Evolutionary conservation across 1,140 invertebrate genomes (phyloP), one percentile per base, ranked within the genome.

Genomic region (Drosophila triauraria): DNA sequence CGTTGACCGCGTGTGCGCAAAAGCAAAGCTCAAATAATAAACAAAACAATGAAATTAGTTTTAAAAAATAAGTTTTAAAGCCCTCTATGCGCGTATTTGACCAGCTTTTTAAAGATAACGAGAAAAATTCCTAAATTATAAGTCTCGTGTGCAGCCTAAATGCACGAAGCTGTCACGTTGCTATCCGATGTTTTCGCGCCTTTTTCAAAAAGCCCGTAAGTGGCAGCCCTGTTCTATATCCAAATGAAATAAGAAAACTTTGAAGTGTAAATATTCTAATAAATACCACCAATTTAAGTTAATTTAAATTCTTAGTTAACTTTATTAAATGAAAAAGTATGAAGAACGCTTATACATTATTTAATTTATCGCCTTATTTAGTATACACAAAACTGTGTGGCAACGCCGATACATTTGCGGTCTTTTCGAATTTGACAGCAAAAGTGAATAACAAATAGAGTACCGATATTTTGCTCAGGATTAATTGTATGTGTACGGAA

Each of bases 21-120:
- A 38, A 54, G 51, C 17, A 38, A 38, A 54, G 51, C 51, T 54
- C 32, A 54, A 54, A 54, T 23, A 5, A 23, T 54, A 54, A 38
- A 38, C 51, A 54, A 38, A 38, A 38, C 51, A 38, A 54, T 23
- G 17, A 23, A 38, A 54, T 23, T 23, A 2, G 30, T 3, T 9
- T 38, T 38, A 9, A 38, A 53, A 20, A 42, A 38, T 23, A 38
- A 9, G 8, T 23, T 53, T 20, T 35, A 9, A 23, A 23, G 15
- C 7, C 17, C 8, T 23, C 12, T 15, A 5, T 9, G 12, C 4
- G 17, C 12, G 17, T 23, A 20, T 20, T 3, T 20, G 2, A 54
- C 1, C 12, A 15, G 51, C 0, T 38, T 54, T 38, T 1, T 13
- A 38, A 23, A 13, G 20, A 23, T 12, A 38, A 38, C 6, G 5